Evolutionary conservation across 2,888 invertebrate species (phyloP).

Genomic region (Criorhina ranunculi): DNA sequence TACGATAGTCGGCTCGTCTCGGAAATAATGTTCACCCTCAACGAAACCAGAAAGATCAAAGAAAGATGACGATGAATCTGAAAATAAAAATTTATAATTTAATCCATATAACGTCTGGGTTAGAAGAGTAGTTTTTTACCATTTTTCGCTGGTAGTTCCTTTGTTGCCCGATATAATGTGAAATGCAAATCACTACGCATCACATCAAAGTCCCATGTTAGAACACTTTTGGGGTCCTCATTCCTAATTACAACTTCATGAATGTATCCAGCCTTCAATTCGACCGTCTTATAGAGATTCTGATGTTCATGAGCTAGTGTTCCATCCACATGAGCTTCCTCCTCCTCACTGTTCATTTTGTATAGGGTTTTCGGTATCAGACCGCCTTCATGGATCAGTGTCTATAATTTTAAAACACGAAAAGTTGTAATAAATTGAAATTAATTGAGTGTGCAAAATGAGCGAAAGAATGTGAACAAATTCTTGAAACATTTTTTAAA

Average conservation of each 20-base stretch:
- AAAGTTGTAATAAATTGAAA: background rate
- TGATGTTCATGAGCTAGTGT: constrained; percentile 80
- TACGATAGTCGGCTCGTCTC: constrained; percentile 92
- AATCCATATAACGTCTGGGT: background rate
- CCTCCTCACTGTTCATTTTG: constrained; percentile 86
- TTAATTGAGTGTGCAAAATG: constrained; percentile 1
- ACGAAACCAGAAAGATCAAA: constrained; percentile 89
- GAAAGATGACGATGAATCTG: constrained; percentile 85
- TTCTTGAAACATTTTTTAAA: constrained; percentile 31
- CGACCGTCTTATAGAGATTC: constrained; percentile 83
- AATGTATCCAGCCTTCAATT: constrained; percentile 85
- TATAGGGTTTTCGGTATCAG: constrained; percentile 95
- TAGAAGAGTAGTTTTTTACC: constrained; percentile 78
- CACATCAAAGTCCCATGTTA: constrained; percentile 99
- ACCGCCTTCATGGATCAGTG: constrained; percentile 93
- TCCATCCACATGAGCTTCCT: constrained; percentile 79
- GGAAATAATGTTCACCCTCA: constrained; percentile 91
- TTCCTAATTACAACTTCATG: constrained; percentile 92
- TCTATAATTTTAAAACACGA: constrained; percentile 85
- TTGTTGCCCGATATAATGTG: constrained; percentile 87
- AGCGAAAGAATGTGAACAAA: constrained; percentile 38
- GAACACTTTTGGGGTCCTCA: constrained; percentile 93
- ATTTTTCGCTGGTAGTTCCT: constrained; percentile 81
- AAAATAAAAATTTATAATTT: background rate
- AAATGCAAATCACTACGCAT: constrained; percentile 95